phyloP scores from a whole-genome alignment of 2,797 vertebrate genomes.

The Furcifer pardalis region DNA sequence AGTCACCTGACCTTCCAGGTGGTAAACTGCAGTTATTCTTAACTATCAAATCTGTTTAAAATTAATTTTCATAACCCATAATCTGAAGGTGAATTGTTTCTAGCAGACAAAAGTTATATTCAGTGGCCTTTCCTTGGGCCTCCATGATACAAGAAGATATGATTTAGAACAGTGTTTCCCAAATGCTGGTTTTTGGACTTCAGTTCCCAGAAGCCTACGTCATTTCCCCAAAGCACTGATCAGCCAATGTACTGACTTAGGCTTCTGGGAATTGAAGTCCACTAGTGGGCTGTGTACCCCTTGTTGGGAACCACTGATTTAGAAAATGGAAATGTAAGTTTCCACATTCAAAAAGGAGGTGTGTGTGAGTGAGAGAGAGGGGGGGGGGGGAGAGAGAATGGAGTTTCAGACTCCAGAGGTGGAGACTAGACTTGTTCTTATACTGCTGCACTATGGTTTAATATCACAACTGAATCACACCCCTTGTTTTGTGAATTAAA shows the following conservation, averaged over 20 bases:
- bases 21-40: not conserved
- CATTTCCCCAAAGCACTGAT: too few relatives aligned
- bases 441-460: not conserved
- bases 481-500: not conserved
- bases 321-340: not conserved
- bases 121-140: not conserved
- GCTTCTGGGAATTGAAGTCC: too few relatives aligned
- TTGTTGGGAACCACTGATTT: too few relatives aligned
- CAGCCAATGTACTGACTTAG: too few relatives aligned
- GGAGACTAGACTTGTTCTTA: not conserved
- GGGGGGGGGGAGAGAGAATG: not conserved
- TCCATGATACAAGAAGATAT: not conserved
- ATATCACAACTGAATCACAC: not conserved
- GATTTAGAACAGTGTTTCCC: too few relatives aligned
- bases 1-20: not conserved
- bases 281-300: too few relatives aligned
- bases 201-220: too few relatives aligned
- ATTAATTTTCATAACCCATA: not conserved
- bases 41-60: not conserved
- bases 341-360: not conserved
- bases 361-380: not conserved
- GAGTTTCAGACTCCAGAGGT: not conserved
- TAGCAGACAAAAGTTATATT: not conserved
- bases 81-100: not conserved
- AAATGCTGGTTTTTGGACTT: too few relatives aligned